Conservation (phyloP, 1,140 invertebrate genomes). For the Schlechtendalia chinensis region DNA sequence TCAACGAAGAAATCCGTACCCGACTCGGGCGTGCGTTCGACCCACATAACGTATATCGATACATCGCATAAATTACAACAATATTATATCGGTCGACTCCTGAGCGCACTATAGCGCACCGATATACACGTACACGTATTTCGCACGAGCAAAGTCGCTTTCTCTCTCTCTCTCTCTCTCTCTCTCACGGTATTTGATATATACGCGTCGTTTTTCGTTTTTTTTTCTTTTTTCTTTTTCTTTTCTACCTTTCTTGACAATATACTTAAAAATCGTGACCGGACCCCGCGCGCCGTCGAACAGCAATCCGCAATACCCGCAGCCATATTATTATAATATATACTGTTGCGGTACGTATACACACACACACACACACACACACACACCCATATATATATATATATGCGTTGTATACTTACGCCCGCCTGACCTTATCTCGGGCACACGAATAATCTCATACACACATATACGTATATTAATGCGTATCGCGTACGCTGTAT, state of each 20-base stretch:
- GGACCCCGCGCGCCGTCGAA: constrained; percentile 1
- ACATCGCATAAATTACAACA: not conserved
- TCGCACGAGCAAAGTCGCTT: constrained; percentile 16
- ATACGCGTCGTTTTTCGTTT: constrained; percentile 20
- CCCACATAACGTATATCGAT: not conserved
- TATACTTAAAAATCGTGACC: constrained; percentile 31
- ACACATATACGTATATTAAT: not conserved
- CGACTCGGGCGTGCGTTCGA: not conserved
- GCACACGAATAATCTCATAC: constrained; percentile 7
- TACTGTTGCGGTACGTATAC: too few species aligned
- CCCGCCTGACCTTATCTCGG: not conserved
- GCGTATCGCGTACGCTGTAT: too few species aligned
- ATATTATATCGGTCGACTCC: too few species aligned
- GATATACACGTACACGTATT: not conserved
- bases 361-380: too few species aligned
- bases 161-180: constrained; percentile 17
- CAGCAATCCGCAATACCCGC: constrained; percentile 6
- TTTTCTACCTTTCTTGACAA: too few species aligned
- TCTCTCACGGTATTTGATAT: not conserved
- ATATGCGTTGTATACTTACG: too few species aligned
- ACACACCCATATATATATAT: too few species aligned
- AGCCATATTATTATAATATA: too few species aligned
- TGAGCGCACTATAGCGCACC: not conserved
- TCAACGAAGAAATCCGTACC: too few species aligned
- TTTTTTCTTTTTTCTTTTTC: too few species aligned